Evolutionary conservation across 2,113 vertebrate genomes (phyloP), one percentile per base, ranked within the genome.

Genomic region (Microcebus tavaratra): DNA sequence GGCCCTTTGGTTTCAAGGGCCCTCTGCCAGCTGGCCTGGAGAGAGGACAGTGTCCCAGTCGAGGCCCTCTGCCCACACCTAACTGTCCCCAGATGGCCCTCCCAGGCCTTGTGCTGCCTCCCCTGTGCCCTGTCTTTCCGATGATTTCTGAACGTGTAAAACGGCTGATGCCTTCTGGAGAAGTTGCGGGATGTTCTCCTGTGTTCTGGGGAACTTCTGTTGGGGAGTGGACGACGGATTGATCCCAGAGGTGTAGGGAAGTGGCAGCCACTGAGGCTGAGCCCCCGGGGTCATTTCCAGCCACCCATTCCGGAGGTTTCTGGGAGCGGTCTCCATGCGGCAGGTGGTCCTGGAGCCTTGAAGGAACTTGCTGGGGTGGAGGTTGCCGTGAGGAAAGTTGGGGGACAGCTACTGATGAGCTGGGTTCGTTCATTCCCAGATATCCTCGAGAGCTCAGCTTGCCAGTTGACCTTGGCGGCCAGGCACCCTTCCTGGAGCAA

Each of bases 1-100:
- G 73, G 63, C 68, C 65, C 50, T 85, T 42, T 82, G 75, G 21
- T 75, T 81, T 59, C 50, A 27, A 27, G 23, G 65, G 17, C 31
- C 80, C 39, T 42, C 45, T 42, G 91, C 93, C 91, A 80, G n/a
- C 42, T 94, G 91, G 86, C 88, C 76, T 70, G 53, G 65, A 72
- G 48, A 29, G 15, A 78, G 36, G 91, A 48, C 53, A 72, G 67
- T 57, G 53, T 76, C 45, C 76, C 10, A 13, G 45, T 15, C 2
- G 57, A 78, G 75, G 68, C 82, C 53, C 61, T 90, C 55, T 83
- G 91, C 63, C 94, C 25, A 6, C 79, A 57, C 45, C 29, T n/a
- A 7, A 50, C 91, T 94, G 65, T 75, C 63, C 48, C 94, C 79
- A 55, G 55, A 59, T 75, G 23, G 68, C 95, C 67, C 20, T 68